phyloP scores from a whole-genome alignment of 2,888 invertebrate species.

The Erebia epiphron region DNA sequence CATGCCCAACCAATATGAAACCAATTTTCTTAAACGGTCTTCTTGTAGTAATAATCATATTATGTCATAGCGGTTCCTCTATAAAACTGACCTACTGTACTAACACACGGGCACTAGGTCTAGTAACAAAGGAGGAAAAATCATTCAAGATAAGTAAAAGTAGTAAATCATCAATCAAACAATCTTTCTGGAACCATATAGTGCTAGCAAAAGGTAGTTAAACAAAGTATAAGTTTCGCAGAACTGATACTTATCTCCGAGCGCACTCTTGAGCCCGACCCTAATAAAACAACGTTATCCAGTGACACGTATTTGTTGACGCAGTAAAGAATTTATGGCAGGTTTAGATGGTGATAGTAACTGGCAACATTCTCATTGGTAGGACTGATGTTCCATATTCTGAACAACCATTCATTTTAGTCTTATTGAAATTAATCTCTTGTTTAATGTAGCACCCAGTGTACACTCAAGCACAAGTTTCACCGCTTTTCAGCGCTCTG shows the following conservation, averaged over 20 bases:
- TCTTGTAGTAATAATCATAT: too few relatives aligned
- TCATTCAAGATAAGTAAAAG: not conserved
- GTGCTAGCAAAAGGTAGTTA: constrained; percentile 31
- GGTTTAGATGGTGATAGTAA: constrained; percentile 57
- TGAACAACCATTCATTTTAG: too few relatives aligned
- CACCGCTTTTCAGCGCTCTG: too few relatives aligned
- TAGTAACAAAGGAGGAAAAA: not conserved
- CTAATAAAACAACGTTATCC: constrained; percentile 64
- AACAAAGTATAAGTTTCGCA: constrained; percentile 40
- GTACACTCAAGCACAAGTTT: too few relatives aligned
- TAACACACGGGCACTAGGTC: not conserved
- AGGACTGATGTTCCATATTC: not conserved
- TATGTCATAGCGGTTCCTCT: too few relatives aligned
- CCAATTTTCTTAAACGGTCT: too few relatives aligned
- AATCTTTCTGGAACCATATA: constrained; percentile 2
- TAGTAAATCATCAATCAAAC: constrained; percentile 7
- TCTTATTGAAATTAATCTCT: too few relatives aligned
- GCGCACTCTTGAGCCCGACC: constrained; percentile 57
- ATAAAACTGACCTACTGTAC: too few relatives aligned
- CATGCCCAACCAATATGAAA: too few relatives aligned
- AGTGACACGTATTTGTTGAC: constrained; percentile 62
- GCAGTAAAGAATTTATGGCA: constrained; percentile 59
- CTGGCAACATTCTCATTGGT: constrained; percentile 44
- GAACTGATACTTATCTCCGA: constrained; percentile 47
- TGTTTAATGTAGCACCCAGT: too few relatives aligned